phyloP scores from a whole-genome alignment of 2,888 invertebrate species.

The Calliopum simillimum region DNA sequence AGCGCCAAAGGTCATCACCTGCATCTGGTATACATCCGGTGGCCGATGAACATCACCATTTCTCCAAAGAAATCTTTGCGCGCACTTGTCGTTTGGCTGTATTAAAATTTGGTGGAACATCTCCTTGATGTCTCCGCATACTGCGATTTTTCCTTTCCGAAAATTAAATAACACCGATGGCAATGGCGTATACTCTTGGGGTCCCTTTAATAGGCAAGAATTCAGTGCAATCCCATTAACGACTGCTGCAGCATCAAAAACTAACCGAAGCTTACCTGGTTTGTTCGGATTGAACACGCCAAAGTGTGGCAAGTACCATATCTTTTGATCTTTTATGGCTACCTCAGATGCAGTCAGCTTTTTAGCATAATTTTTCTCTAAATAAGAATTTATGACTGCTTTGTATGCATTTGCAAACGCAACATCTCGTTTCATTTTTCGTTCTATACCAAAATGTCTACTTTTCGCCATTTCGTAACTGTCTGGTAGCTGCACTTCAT shows the following conservation, averaged over 20 bases:
- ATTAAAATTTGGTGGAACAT: slow-evolving; percentile 42
- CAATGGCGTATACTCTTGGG: slow-evolving; percentile 39
- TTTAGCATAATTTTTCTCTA: slow-evolving; percentile 37
- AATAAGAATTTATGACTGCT: slow-evolving; percentile 26
- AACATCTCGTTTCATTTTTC: slow-evolving; percentile 32
- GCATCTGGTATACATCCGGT: slow-evolving; percentile 38
- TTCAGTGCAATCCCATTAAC: slow-evolving; percentile 40
- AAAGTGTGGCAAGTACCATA: slow-evolving; percentile 51
- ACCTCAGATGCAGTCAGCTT: slow-evolving; percentile 23
- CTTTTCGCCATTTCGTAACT: slow-evolving; percentile 39
- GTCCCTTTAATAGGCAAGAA: slow-evolving; percentile 36
- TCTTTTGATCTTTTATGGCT: slow-evolving; percentile 24
- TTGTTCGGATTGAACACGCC: slow-evolving; percentile 36
- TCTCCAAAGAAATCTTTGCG: slow-evolving; percentile 40
- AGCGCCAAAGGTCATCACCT: slow-evolving; percentile 39
- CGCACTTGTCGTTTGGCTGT: background rate
- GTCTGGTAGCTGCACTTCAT: slow-evolving; percentile 35
- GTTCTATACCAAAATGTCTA: slow-evolving; percentile 36
- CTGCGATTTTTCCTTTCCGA: slow-evolving; percentile 34
- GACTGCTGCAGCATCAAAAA: slow-evolving; percentile 38
- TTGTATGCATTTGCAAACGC: slow-evolving; percentile 31
- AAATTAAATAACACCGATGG: slow-evolving; percentile 42
- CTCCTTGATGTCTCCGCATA: slow-evolving; percentile 43
- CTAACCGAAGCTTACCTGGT: slow-evolving; percentile 37
- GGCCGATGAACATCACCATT: slow-evolving; percentile 1